These are phyloP conservation scores for Axinella damicornis DNA, from an alignment of 37 sponge, comb jelly and placozoan species.

Conservation along the genomic window DNA sequence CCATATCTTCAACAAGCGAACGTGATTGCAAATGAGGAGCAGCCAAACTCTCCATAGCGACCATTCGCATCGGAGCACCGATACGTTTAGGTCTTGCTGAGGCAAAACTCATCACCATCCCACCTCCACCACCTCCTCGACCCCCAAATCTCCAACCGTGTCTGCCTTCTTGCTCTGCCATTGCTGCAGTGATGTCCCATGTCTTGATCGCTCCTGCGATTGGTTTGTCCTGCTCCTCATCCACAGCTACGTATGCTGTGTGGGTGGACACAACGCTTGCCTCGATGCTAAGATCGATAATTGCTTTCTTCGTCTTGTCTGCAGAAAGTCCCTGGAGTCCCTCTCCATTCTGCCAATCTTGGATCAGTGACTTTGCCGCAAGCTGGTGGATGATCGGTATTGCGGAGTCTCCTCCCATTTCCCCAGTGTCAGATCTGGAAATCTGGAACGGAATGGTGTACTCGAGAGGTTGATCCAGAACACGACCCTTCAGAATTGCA, in stretches of 20 bases:
- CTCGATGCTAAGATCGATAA: conserved; percentile 68
- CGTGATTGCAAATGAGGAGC: no score
- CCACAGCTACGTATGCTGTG: conserved; percentile 81
- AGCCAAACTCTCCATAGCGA: no score
- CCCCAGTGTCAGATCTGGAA: neutral
- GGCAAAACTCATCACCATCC: neutral
- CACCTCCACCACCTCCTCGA: neutral
- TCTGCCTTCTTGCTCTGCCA: neutral
- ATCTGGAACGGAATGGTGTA: conserved; percentile 37
- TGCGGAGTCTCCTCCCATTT: neutral
- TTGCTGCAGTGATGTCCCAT: conserved; percentile 52
- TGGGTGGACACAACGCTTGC: conserved; percentile 64
- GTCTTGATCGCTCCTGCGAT: conserved; percentile 65
- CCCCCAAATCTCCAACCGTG: neutral
- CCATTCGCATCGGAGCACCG: no score
- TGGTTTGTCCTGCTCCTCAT: conserved; percentile 66
- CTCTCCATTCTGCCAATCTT: conserved; percentile 39
- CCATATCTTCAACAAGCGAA: no score
- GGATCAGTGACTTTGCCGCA: conserved; percentile 74
- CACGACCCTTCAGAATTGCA: conserved; percentile 52
- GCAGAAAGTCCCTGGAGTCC: conserved; percentile 7
- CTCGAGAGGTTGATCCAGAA: conserved; percentile 40
- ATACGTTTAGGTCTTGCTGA: neutral
- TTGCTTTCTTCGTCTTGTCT: conserved; percentile 37
- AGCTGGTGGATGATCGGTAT: conserved; percentile 77